A percentile compares a stretch with the other conserved stretches of the same genome.
Conservation (phyloP, 2,888 invertebrate genomes). For the Agrochola lychnidis region DNA sequence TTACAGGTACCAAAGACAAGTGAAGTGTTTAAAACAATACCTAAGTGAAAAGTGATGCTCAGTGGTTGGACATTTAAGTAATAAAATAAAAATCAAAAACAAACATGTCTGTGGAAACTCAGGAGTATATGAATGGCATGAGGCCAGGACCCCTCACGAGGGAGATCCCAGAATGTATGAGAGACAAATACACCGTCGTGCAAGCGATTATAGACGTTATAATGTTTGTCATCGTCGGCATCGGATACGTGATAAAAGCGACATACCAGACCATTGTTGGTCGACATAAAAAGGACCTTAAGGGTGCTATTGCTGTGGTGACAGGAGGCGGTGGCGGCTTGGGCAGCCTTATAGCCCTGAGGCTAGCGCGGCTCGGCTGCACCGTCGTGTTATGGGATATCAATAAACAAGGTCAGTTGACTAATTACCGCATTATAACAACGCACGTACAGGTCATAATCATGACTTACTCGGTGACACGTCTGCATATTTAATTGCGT, state of each 20-base stretch:
- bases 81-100: conserved; percentile 9
- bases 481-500: conserved; percentile 41
- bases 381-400: conserved; percentile 97
- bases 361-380: conserved; percentile 94
- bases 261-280: conserved; percentile 92
- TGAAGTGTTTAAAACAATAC: conserved; percentile 50
- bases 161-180: conserved; percentile 88
- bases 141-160: conserved; percentile 85
- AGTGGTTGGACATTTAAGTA: conserved; percentile 62
- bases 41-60: conserved; percentile 73
- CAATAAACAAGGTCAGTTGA: conserved; percentile 93
- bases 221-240: conserved; percentile 87
- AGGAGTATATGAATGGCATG: conserved; percentile 86
- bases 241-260: conserved; percentile 89
- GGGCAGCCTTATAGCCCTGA: conserved; percentile 94
- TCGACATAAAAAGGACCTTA: conserved; percentile 92
- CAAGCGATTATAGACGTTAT: conserved; percentile 90
- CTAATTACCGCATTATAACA: conserved; percentile 49
- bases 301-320: conserved; percentile 95
- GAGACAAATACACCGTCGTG: conserved; percentile 88
- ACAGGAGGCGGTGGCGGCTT: conserved; percentile 97
- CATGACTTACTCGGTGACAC: conserved; percentile 58
- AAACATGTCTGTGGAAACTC: conserved; percentile 82
- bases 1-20: conserved; percentile 70
- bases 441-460: conserved; percentile 62